Percentiles rank a stretch among this genome's conserved stretches.
Conservation (phyloP, 1,140 invertebrate species). For the Drosophila rhopaloa region DNA sequence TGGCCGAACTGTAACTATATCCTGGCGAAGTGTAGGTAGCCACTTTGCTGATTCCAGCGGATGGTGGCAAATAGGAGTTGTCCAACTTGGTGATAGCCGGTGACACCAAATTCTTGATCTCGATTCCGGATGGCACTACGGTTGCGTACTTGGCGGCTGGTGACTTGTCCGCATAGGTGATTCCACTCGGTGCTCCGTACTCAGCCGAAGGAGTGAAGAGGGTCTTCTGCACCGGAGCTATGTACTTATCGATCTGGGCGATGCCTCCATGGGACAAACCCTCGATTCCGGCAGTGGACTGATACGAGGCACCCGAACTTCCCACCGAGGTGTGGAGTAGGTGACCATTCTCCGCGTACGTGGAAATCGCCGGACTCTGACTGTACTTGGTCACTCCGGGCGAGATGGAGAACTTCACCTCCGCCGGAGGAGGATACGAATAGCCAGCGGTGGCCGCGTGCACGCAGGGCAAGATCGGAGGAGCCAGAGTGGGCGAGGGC, state of each 20-base stretch:
- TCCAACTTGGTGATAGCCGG: conserved; percentile 57
- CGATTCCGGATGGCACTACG: conserved; percentile 74
- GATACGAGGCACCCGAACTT: conserved; percentile 56
- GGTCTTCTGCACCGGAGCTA: conserved; percentile 62
- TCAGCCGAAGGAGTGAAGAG: conserved; percentile 64
- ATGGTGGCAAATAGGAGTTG: conserved; percentile 53
- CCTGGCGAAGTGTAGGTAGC: conserved; percentile 65
- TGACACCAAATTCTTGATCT: conserved; percentile 72
- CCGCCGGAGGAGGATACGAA: conserved; percentile 60
- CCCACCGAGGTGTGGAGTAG: conserved; percentile 67
- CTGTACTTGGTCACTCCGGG: conserved; percentile 69
- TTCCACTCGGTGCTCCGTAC: conserved; percentile 55
- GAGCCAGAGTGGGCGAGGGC: conserved; percentile 56
- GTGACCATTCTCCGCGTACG: conserved; percentile 71
- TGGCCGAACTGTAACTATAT: conserved; percentile 58
- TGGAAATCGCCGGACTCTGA: conserved; percentile 62
- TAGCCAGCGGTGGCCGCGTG: conserved; percentile 67
- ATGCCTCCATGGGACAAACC: conserved; percentile 58
- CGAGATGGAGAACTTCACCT: conserved; percentile 77
- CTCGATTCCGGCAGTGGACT: conserved; percentile 54
- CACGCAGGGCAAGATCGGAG: conserved; percentile 63
- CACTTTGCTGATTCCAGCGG: conserved; percentile 47
- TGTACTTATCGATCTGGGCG: conserved; percentile 64
- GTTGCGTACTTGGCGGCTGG: conserved; percentile 77
- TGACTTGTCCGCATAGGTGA: conserved; percentile 79